These are phyloP conservation scores for Trachelipus rathkii DNA, from an alignment of 1,140 invertebrate species.

Conservation along the genomic window DNA sequence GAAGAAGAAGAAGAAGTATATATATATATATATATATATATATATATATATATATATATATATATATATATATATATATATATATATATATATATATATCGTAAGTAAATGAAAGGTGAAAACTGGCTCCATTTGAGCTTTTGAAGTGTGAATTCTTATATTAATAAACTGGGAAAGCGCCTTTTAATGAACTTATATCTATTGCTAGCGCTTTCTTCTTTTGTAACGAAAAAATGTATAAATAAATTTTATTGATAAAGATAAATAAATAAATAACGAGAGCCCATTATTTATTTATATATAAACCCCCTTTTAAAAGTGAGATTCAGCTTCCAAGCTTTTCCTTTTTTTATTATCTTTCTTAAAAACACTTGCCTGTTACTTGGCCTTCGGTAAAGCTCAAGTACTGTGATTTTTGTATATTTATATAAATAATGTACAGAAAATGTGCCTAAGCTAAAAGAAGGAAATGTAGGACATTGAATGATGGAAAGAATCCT, in stretches of 20 bases:
- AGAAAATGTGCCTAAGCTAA: constrained; percentile 37
- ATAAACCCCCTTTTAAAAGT: constrained; percentile 26
- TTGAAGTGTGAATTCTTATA: constrained; percentile 36
- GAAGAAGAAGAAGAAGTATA: too few species aligned
- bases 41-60: too few species aligned
- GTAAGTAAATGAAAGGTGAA: too few species aligned
- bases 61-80: too few species aligned
- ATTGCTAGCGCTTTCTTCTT: constrained; percentile 40
- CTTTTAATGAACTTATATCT: constrained; percentile 23
- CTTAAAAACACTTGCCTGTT: constrained; percentile 39
- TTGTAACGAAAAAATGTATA: constrained; percentile 34
- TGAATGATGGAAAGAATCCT: too few species aligned
- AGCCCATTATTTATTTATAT: constrained; percentile 39
- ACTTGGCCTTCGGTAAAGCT: constrained; percentile 40
- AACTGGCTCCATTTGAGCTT: not conserved
- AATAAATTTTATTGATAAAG: constrained; percentile 34
- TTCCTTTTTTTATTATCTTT: too few species aligned
- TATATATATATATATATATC: too few species aligned
- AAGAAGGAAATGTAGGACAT: constrained; percentile 1
- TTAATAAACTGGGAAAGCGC: constrained; percentile 29
- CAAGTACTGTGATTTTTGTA: constrained; percentile 45
- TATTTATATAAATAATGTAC: constrained; percentile 45
- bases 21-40: too few species aligned
- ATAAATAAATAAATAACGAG: constrained; percentile 35
- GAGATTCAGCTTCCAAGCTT: too few species aligned